phyloP scores from a whole-genome alignment of 1,140 invertebrate genomes.

The Tigriopus japonicus region DNA sequence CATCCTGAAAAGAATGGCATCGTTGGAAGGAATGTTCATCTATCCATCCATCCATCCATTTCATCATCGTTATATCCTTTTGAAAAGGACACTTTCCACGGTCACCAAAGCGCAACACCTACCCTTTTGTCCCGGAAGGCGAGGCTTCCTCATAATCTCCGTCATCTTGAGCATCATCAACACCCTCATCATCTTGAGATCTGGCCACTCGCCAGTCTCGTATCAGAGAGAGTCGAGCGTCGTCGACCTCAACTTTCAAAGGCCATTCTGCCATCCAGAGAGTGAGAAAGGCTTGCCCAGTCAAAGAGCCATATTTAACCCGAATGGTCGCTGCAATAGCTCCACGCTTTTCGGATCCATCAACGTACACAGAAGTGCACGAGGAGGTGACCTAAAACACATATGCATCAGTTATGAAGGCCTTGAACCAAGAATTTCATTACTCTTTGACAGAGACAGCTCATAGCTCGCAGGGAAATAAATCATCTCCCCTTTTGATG shows the following conservation, averaged over 20 bases:
- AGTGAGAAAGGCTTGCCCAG: conserved; percentile 62
- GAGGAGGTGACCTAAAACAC: conserved; percentile 65
- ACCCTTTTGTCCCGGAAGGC: too few species aligned
- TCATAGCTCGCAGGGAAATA: too few species aligned
- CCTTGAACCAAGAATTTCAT: not conserved
- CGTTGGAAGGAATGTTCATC: too few species aligned
- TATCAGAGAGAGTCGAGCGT: conserved; percentile 72
- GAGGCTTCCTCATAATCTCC: too few species aligned
- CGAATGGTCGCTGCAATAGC: conserved; percentile 59
- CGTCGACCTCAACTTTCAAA: conserved; percentile 65
- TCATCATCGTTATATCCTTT: too few species aligned
- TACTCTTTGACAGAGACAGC: not conserved
- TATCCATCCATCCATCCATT: too few species aligned
- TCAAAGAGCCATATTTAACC: conserved; percentile 33
- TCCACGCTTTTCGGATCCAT: conserved; percentile 83
- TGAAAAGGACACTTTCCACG: too few species aligned
- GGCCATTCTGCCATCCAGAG: conserved; percentile 95
- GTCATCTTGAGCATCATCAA: too few species aligned
- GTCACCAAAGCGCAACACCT: too few species aligned
- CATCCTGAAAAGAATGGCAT: too few species aligned
- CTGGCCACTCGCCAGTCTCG: conserved; percentile 55
- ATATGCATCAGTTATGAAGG: not conserved
- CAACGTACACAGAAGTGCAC: conserved; percentile 87
- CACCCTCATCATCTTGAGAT: not conserved
- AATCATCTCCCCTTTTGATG: too few species aligned